Evolutionary conservation across 2,113 vertebrate genomes (phyloP).

Genomic region (Tupaia chinensis): DNA sequence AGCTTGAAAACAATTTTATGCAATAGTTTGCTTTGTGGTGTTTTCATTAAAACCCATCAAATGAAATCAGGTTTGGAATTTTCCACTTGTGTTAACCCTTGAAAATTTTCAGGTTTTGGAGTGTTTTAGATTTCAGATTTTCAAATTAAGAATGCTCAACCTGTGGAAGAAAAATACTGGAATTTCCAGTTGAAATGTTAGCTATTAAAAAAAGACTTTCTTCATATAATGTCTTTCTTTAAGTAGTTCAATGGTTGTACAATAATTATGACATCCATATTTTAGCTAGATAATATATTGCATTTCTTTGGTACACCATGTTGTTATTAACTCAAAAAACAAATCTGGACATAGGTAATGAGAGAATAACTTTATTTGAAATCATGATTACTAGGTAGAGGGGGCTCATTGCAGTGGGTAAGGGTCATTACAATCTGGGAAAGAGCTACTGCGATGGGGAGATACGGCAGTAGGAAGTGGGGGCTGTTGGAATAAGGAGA

Average conservation of each 20-base stretch:
- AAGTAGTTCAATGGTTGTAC: too few species aligned
- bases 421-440: not conserved
- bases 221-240: not conserved
- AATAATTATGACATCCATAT: not conserved
- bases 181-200: not conserved
- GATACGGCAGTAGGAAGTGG: not conserved
- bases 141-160: too few species aligned
- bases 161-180: not conserved
- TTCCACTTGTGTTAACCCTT: too few species aligned
- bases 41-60: too few species aligned
- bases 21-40: too few species aligned
- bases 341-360: not conserved
- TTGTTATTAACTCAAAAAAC: not conserved
- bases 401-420: too few species aligned
- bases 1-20: too few species aligned
- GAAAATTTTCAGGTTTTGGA: too few species aligned
- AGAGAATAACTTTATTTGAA: not conserved
- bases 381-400: too few species aligned
- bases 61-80: too few species aligned
- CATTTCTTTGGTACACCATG: not conserved
- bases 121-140: too few species aligned
- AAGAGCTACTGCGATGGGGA: not conserved
- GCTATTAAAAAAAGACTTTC: not conserved
- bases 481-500: not conserved
- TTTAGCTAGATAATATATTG: not conserved